Conservation (phyloP, 2,797 vertebrate species). For the Enteromius trimaculatus region DNA sequence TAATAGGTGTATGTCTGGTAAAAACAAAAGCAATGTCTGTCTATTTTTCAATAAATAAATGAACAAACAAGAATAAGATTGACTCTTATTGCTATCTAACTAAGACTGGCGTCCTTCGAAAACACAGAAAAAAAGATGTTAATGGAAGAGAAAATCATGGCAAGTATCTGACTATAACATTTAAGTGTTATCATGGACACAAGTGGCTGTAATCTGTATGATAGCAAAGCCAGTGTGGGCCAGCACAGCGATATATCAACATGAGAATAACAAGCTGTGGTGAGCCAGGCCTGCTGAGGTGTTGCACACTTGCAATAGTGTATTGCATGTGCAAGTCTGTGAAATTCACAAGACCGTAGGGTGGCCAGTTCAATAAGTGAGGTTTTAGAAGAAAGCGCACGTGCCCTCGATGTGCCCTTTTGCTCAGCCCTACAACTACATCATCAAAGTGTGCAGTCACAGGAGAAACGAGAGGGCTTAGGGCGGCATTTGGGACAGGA, state of each 20-base stretch:
- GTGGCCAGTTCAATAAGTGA: neutral
- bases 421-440: slow-evolving; percentile 8
- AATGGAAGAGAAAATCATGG: neutral
- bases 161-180: neutral
- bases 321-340: neutral
- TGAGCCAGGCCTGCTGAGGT: neutral
- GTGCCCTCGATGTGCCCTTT: neutral
- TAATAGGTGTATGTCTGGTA: neutral
- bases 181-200: neutral
- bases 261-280: neutral
- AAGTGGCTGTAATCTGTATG: neutral
- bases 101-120: neutral
- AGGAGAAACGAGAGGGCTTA: neutral
- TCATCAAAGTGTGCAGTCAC: slow-evolving; percentile 16
- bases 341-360: neutral
- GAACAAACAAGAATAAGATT: neutral
- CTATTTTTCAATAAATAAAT: neutral
- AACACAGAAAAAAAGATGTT: neutral
- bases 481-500: slow-evolving; percentile 27
- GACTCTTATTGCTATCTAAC: neutral
- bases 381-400: neutral
- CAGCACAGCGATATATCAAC: neutral
- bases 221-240: neutral
- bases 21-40: neutral
- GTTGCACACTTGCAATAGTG: neutral